A percentile compares a stretch with the other conserved stretches of the same genome.
These are phyloP conservation scores for Labeo catla DNA, from an alignment of 2,113 vertebrate genomes.

Conservation along the genomic window DNA sequence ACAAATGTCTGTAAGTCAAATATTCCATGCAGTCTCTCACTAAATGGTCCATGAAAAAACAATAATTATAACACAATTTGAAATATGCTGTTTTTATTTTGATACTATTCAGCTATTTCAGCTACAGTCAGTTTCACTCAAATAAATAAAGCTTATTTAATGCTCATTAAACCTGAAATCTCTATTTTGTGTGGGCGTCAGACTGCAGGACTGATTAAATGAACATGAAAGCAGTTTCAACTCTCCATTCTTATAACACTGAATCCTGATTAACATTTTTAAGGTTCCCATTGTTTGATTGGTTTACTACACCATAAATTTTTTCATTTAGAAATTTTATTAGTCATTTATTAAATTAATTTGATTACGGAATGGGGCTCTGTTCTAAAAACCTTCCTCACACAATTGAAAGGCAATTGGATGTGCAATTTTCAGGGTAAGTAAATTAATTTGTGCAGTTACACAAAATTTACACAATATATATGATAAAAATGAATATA, in stretches of 20 bases:
- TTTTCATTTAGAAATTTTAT: background rate
- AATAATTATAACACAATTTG: background rate
- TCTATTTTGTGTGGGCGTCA: background rate
- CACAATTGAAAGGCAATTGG: background rate
- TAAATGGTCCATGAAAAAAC: background rate
- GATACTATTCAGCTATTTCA: background rate
- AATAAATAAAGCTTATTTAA: background rate
- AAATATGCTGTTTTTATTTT: background rate
- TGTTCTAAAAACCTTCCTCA: background rate
- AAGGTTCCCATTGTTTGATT: background rate
- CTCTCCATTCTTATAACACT: background rate
- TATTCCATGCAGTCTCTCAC: background rate
- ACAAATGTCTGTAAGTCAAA: background rate
- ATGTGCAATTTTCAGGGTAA: background rate
- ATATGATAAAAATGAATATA: no score
- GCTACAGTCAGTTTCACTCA: background rate
- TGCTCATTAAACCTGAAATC: background rate
- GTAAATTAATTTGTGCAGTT: no score
- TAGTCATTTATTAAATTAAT: background rate
- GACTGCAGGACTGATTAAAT: background rate
- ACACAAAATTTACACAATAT: no score
- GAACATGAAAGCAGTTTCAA: background rate
- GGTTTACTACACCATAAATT: background rate
- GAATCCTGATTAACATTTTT: background rate
- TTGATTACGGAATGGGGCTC: background rate